Evolutionary conservation across 2,888 invertebrate genomes (phyloP), one percentile per base, ranked within the genome.

Genomic region (Caenorhabditis sp.): DNA sequence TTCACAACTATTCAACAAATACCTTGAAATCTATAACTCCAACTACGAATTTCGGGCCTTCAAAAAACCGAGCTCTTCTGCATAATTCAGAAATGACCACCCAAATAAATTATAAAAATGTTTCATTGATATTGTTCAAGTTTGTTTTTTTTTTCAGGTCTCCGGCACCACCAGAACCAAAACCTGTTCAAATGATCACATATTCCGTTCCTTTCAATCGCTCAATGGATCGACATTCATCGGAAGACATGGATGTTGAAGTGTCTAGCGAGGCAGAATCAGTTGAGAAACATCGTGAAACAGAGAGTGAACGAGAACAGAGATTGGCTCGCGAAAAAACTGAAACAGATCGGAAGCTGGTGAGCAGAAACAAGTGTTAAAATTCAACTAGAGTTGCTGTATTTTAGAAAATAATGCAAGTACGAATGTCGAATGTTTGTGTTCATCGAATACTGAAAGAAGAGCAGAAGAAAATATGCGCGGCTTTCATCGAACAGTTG

Each of bases 211-310:
- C 21, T 21, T 53, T 23, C 10, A 53, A 53, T 53, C 4, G 8
- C 3, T 23, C 23, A 4, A 65, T 65, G n/a, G 72, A 72, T 62
- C 67, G 57, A 0, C 51, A 72, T 26, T 73, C 73, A 1, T 58
- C 63, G n/a, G 74, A 74, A 58, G 74, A 74, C 36, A 74, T 74
- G 74, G 74, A 74, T 53, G 74, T 74, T 1, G 74, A 74, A 57
- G 74, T 74, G 26, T 73, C 61, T n/a, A 63, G 63, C 54, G 72
- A 68, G 17, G 62, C 61, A 0, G 72, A 71, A 43, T 36, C 23
- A 23, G 14, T 12, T 43, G 57, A 37, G 1, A 12, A 27, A 27
- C 21, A 63, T 26, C 55, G 61, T 19, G 66, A 64, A 6, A 59
- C 43, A 50, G 57, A 55, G 17, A 62, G 62, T 21, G 60, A 57